These are phyloP conservation scores for Cepphus grylle DNA, from an alignment of 2,113 vertebrate genomes.

Conservation along the genomic window DNA sequence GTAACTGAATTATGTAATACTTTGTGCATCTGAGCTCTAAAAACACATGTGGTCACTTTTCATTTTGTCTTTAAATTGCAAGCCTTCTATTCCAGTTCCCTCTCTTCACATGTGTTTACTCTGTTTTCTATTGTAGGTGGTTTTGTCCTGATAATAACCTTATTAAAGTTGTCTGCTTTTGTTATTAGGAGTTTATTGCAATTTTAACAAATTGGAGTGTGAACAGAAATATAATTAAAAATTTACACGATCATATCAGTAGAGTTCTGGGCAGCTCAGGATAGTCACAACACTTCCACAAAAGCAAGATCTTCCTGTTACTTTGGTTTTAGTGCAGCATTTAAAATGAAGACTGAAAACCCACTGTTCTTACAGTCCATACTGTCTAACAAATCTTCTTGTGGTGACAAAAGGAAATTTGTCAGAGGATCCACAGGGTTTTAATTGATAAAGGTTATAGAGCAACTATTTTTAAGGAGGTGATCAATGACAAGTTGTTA, in stretches of 20 bases:
- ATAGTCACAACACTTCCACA: background rate
- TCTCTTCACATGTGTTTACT: background rate
- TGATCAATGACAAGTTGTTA: background rate
- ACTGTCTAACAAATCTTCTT: background rate
- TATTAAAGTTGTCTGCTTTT: background rate
- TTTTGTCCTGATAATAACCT: background rate
- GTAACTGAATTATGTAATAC: background rate
- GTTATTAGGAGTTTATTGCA: background rate
- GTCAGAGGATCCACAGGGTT: background rate
- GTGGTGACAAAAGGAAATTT: background rate
- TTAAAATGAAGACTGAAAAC: background rate
- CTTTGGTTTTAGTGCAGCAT: background rate
- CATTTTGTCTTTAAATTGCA: background rate
- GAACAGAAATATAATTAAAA: background rate
- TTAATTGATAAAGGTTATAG: background rate
- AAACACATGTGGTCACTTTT: background rate
- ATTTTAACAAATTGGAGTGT: background rate
- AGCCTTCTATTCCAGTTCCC: background rate
- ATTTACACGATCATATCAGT: background rate
- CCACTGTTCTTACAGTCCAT: background rate
- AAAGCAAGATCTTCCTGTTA: background rate
- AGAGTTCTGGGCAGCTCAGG: background rate
- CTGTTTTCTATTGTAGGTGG: background rate
- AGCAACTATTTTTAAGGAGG: background rate
- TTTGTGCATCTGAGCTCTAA: background rate